Evolutionary conservation across 2,888 invertebrate species (phyloP).

Genomic region (Diarsia mendica): DNA sequence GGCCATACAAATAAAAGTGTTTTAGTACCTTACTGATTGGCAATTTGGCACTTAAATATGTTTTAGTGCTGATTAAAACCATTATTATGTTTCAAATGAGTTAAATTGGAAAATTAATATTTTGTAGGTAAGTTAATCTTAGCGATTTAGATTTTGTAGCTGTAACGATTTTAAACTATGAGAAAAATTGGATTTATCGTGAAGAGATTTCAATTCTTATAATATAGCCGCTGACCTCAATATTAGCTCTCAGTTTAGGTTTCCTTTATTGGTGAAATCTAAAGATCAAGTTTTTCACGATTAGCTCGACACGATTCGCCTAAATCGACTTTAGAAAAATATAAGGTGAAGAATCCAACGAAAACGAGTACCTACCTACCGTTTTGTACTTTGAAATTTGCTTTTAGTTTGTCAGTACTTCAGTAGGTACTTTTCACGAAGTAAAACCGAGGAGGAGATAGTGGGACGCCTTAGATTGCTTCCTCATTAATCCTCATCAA

Average conservation of each 20-base stretch:
- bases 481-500: too few species aligned
- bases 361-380: too few species aligned
- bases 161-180: not conserved
- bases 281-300: conserved; percentile 18
- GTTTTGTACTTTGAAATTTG: not conserved
- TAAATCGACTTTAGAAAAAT: not conserved
- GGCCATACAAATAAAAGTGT: not conserved
- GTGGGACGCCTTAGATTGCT: not conserved
- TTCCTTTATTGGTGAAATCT: conserved; percentile 14
- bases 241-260: conserved; percentile 5
- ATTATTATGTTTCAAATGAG: not conserved
- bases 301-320: not conserved
- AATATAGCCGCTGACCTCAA: conserved; percentile 26
- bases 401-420: not conserved
- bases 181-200: not conserved
- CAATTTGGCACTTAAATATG: not conserved
- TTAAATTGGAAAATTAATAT: not conserved
- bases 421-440: not conserved
- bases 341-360: too few species aligned
- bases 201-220: not conserved
- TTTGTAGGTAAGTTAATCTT: not conserved
- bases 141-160: not conserved
- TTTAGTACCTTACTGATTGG: not conserved
- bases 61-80: not conserved
- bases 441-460: not conserved